phyloP scores from a whole-genome alignment of 2,888 invertebrate genomes.

The Eilema caniola region DNA sequence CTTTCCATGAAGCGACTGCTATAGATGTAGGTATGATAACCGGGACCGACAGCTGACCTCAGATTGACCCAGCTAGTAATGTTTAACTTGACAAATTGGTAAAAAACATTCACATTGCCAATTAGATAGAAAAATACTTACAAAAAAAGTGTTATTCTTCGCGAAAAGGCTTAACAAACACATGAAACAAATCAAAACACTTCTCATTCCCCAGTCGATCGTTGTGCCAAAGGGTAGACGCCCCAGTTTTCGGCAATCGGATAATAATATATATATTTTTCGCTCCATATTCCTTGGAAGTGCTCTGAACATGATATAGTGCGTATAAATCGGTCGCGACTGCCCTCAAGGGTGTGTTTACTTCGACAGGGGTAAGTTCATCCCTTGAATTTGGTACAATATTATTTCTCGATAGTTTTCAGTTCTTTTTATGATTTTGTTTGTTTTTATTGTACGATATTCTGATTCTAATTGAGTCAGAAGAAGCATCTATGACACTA shows the following conservation, averaged over 20 bases:
- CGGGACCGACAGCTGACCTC: too few relatives aligned
- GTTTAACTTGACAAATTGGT: too few relatives aligned
- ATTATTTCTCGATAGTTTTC: constrained; percentile 48
- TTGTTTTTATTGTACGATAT: neutral
- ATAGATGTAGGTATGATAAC: too few relatives aligned
- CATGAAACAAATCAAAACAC: constrained; percentile 69
- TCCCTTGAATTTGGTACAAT: constrained; percentile 35
- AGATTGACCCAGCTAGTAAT: too few relatives aligned
- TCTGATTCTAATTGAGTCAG: neutral
- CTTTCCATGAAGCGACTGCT: too few relatives aligned
- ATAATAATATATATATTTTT: constrained; percentile 81
- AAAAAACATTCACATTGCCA: too few relatives aligned
- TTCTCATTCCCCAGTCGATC: constrained; percentile 75
- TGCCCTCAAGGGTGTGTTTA: constrained; percentile 76
- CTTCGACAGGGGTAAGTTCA: constrained; percentile 61
- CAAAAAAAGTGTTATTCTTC: neutral
- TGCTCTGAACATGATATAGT: constrained; percentile 72
- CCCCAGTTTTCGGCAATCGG: constrained; percentile 70
- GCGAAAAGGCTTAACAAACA: constrained; percentile 46
- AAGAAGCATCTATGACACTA: neutral
- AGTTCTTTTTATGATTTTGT: constrained; percentile 20
- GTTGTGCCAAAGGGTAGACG: constrained; percentile 70
- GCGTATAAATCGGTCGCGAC: constrained; percentile 78
- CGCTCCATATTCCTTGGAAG: constrained; percentile 60
- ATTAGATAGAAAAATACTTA: neutral